Evolutionary conservation across 2,888 invertebrate genomes (phyloP), one percentile per base, ranked within the genome.

Genomic region (Thelaira solivaga): DNA sequence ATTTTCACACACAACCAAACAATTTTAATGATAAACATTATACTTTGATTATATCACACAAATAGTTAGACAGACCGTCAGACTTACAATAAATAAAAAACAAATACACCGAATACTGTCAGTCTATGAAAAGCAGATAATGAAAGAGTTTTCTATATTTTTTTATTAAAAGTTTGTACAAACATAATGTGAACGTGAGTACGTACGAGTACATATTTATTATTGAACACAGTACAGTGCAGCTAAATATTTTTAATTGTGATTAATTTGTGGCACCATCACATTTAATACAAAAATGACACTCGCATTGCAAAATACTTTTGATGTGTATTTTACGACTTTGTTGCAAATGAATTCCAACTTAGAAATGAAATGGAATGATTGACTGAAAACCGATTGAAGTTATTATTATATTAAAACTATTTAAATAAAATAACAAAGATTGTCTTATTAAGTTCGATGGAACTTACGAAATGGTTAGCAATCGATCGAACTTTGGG

Each of bases 171-270:
- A 47, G 39, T 49, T 39, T 61, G 41, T 61, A 18, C 34, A 10
- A 10, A 26, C 41, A 6, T 26, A 26, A 26, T 26, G 26, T 3
- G 26, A 26, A 26, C n/a, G n/a, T n/a, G n/a, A n/a, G n/a, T n/a
- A n/a, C n/a, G n/a, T n/a, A n/a, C n/a, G n/a, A n/a, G n/a, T n/a
- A n/a, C n/a, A n/a, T n/a, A n/a, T n/a, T n/a, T n/a, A n/a, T n/a
- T n/a, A n/a, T n/a, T 53, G 36, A 18, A 41, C 31, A 24, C 29
- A 41, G 47, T 55, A 29, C 59, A 72, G 51, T 74, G 69, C 76
- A 67, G 20, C 49, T 29, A 79, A 72, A 71, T 68, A 75, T 77
- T n/a, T n/a, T 78, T 81, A 82, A 78, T 81, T 78, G 80, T 76
- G 76, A 71, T 73, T 73, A 79, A 68, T 79, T 79, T 68, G 68